Evolutionary conservation across 2,888 invertebrate species (phyloP).

Genomic region (Conomelus anceps): DNA sequence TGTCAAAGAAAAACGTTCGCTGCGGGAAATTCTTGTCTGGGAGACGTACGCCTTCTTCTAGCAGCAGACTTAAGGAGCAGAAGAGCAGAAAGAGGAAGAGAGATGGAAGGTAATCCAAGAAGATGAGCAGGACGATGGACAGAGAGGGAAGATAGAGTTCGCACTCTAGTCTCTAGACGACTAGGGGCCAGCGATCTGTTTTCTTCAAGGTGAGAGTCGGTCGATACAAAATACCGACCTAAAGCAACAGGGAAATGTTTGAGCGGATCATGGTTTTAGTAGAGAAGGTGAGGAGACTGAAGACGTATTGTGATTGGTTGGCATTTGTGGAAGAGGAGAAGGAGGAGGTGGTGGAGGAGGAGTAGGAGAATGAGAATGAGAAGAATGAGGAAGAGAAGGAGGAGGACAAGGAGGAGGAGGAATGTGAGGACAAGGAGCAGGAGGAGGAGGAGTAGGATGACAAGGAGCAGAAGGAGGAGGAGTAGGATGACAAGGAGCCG

Average conservation of each 20-base stretch:
- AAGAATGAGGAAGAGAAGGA: too few relatives aligned
- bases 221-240: not conserved
- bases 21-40: not conserved
- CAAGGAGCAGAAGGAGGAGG: not conserved
- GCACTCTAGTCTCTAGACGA: not conserved
- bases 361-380: not conserved
- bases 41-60: not conserved
- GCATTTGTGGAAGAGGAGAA: not conserved
- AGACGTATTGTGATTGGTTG: not conserved
- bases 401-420: not conserved
- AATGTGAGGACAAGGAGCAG: not conserved
- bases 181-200: not conserved
- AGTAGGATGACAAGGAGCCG: too few relatives aligned
- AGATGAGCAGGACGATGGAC: not conserved
- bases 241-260: not conserved
- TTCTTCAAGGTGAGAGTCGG: not conserved
- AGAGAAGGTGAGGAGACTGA: not conserved
- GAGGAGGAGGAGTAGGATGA: not conserved
- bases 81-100: not conserved
- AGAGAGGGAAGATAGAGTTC: not conserved
- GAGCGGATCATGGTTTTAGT: not conserved
- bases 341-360: not conserved
- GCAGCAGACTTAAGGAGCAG: too few relatives aligned
- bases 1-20: not conserved
- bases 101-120: not conserved